phyloP scores from a whole-genome alignment of 2,888 invertebrate species.

The Atethmia centrago region DNA sequence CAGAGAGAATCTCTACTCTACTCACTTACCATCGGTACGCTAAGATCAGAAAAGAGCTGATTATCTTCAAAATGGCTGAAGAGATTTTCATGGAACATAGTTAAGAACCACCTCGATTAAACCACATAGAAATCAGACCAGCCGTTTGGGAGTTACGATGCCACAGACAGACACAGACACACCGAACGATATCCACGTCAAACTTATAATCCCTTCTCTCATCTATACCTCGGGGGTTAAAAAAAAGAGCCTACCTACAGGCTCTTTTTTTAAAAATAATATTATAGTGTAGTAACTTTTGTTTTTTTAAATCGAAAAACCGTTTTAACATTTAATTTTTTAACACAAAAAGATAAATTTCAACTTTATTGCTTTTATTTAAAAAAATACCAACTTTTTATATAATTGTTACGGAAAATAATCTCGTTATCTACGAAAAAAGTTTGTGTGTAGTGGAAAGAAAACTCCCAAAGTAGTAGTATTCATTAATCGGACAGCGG shows the following conservation, averaged over 20 bases:
- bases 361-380: background rate
- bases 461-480: constrained; percentile 63
- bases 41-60: background rate
- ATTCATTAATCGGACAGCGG: constrained; percentile 73
- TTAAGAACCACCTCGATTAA: background rate
- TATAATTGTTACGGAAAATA: background rate
- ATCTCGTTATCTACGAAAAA: background rate
- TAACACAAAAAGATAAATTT: background rate
- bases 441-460: constrained; percentile 30
- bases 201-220: no score
- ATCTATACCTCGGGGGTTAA: background rate
- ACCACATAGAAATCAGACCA: background rate
- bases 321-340: background rate
- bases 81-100: background rate
- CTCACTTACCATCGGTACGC: background rate
- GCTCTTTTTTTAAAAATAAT: no score
- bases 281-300: no score
- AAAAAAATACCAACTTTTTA: background rate
- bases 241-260: background rate
- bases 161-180: background rate
- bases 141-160: background rate
- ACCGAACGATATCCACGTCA: background rate
- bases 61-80: background rate
- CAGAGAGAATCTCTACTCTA: no score
- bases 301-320: background rate